Evolutionary conservation across 37 sponge, comb jelly and placozoan species (phyloP), one percentile per base, ranked within the genome.

Genomic region (Ephydatia muelleri): DNA sequence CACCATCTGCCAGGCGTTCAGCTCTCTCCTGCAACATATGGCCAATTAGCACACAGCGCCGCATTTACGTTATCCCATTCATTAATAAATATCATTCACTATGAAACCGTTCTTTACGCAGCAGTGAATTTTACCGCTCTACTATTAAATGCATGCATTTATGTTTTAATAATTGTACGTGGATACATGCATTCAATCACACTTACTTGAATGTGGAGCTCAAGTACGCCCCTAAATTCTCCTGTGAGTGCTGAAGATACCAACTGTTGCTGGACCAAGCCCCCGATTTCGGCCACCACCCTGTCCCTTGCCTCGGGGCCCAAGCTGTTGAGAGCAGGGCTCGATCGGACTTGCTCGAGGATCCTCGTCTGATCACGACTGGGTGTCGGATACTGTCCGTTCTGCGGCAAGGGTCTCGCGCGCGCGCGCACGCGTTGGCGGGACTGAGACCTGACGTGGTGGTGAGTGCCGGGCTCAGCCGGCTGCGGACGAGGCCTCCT

Each of bases 161-260:
- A n/a, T n/a, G n/a, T n/a, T n/a, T n/a, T n/a, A n/a, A n/a, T n/a
- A n/a, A n/a, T n/a, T n/a, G n/a, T n/a, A n/a, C n/a, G n/a, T n/a
- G n/a, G n/a, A n/a, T n/a, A n/a, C n/a, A n/a, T n/a, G n/a, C n/a
- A n/a, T n/a, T n/a, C n/a, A n/a, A 14, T 1, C 57, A 57, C 19
- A 5, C 69, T 67, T 73, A 87, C 90, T 78, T 91, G 93, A 43
- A 96, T 89, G 75, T 96, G 93, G 21, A 93, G 80, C 78, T 97
- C 97, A 29, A 97, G 78, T 16, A 88, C 92, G 34, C 94, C 92
- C 74, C 97, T 68, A 69, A 97, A 92, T 27, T 93, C 90, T 11
- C 94, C 92, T 28, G 88, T 86, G 38, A 97, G 89, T 3, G 92
- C 83, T 64, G 86, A 86, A 27, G 91, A 86, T 25, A 97, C 97